Base-by-base conservation (phyloP, 2,113 vertebrate genomes). In the Lepus europaeus region DNA sequence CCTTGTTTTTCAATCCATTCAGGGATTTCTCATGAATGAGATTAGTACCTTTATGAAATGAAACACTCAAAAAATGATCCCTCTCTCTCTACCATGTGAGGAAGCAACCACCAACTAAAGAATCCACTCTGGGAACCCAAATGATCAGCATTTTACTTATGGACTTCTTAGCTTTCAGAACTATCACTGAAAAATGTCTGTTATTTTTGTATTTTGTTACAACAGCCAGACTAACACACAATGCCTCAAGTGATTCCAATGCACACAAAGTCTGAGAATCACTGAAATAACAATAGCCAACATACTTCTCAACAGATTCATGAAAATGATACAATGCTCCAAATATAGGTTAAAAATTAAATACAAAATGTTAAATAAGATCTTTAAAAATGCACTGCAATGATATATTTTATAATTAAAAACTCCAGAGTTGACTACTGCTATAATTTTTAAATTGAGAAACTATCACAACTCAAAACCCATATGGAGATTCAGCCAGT, bases 401-500 rank as follows among this genome's bases (percentile, higher is more conserved):
- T 33, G 25, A 16, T 6, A 61, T 90, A 96, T 27, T 27, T 89
- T 36, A 39, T 9, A 95, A 81, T 2, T 74, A 97, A 93, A 51
- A 66, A 7, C 20, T 64, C 4, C 20, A 93, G 87, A 90, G n/a
- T 8, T 89, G 53, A 92, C 53, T 61, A 59, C 70, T 91, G 45
- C 45, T 64, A 64, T 29, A 95, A 56, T 59, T 56, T 89, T 59
- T 68, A 53, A 93, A 70, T 31, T 49, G 51, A 49, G 92, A 89
- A 95, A 53, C 25, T 78, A 77, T 53, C 25, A 89, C 45, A 97
- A 87, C 91, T 3, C 88, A 84, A 97, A 95, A 87, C 29, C 22
- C 92, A 83, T 13, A 96, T 1, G 10, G 87, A 97, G 94, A 19
- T 97, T 91, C 97, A 51, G 96, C 69, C 63, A 97, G 90, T 25